Evolutionary conservation across 2,888 invertebrate species (phyloP).

Genomic region (Darwinula stevensoni): DNA sequence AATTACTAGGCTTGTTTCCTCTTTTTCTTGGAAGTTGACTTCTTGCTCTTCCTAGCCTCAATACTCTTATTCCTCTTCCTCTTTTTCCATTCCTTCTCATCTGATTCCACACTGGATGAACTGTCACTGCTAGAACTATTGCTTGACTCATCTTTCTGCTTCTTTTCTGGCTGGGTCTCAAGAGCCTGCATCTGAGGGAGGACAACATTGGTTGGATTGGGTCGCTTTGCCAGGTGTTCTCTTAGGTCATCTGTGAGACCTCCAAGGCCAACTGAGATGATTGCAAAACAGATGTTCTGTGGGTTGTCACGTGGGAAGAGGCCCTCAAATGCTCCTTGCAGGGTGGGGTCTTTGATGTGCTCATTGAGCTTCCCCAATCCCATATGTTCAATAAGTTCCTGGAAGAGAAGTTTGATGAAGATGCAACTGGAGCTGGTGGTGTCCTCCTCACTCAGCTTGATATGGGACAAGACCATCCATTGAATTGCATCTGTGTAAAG

Average conservation of each 20-base stretch:
- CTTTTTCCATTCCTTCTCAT: slow-evolving; percentile 6
- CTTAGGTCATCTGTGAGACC: slow-evolving; percentile 40
- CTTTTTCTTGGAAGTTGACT: background rate
- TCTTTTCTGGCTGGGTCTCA: slow-evolving; percentile 7
- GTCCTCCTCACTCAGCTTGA: slow-evolving; percentile 80
- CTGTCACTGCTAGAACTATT: slow-evolving; percentile 6
- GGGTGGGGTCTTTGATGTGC: slow-evolving; percentile 57
- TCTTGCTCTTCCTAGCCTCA: background rate
- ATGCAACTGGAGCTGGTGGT: slow-evolving; percentile 91
- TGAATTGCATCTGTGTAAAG: slow-evolving; percentile 85
- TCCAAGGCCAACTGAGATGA: slow-evolving; percentile 84
- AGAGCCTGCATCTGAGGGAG: slow-evolving; percentile 8
- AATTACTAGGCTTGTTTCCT: no score
- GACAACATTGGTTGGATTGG: slow-evolving; percentile 16
- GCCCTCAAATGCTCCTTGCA: slow-evolving; percentile 59
- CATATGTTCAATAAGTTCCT: slow-evolving; percentile 87
- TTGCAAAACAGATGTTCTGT: slow-evolving; percentile 81
- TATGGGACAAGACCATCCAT: slow-evolving; percentile 71
- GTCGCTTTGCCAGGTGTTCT: slow-evolving; percentile 52
- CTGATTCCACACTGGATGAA: slow-evolving; percentile 7
- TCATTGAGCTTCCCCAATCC: slow-evolving; percentile 69
- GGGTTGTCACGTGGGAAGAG: slow-evolving; percentile 88
- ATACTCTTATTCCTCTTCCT: no score
- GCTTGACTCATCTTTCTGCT: no score
- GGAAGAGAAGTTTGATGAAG: slow-evolving; percentile 88